Percentiles rank a stretch among this genome's conserved stretches.
These are phyloP conservation scores for Drosophila pseudoananassae DNA, from an alignment of 1,140 invertebrate species.

Conservation along the genomic window DNA sequence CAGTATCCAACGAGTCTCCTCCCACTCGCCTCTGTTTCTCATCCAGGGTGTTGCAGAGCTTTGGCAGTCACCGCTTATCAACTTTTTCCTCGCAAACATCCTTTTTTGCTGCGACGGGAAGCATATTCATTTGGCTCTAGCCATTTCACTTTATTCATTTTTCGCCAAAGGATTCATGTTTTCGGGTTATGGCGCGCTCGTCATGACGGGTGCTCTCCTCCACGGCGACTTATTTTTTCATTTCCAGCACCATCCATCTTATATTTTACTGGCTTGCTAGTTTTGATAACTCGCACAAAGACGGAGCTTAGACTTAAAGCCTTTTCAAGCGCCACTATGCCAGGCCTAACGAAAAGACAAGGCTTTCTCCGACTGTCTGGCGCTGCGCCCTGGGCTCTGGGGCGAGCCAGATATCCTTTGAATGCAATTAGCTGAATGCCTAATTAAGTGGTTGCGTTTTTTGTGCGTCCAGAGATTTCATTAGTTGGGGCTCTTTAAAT, in stretches of 20 bases:
- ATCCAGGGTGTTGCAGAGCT: background rate
- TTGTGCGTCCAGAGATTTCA: conserved; percentile 5
- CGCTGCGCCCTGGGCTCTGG: conserved; percentile 33
- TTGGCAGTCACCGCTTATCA: conserved; percentile 60
- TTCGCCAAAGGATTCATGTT: conserved; percentile 69
- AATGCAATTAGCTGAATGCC: conserved; percentile 38
- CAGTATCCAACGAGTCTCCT: background rate
- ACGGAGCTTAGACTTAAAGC: conserved; percentile 45
- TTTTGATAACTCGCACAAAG: conserved; percentile 45
- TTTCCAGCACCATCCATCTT: conserved; percentile 8
- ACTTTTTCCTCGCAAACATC: conserved; percentile 59
- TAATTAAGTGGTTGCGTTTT: conserved; percentile 37
- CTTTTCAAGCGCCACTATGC: conserved; percentile 66
- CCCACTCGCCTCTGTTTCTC: too few species aligned
- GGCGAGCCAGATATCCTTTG: conserved; percentile 38
- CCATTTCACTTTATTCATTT: conserved; percentile 67
- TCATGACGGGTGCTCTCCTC: conserved; percentile 28
- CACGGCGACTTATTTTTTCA: conserved; percentile 18
- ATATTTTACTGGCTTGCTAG: conserved; percentile 33
- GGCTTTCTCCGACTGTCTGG: conserved; percentile 32
- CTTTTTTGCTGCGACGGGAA: conserved; percentile 19
- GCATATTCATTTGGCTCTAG: conserved; percentile 67
- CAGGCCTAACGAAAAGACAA: conserved; percentile 59
- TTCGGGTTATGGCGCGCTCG: conserved; percentile 67
- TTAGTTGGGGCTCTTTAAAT: background rate